Base-by-base conservation (phyloP, 2,113 vertebrate genomes). In the Corynorhinus townsendii region DNA sequence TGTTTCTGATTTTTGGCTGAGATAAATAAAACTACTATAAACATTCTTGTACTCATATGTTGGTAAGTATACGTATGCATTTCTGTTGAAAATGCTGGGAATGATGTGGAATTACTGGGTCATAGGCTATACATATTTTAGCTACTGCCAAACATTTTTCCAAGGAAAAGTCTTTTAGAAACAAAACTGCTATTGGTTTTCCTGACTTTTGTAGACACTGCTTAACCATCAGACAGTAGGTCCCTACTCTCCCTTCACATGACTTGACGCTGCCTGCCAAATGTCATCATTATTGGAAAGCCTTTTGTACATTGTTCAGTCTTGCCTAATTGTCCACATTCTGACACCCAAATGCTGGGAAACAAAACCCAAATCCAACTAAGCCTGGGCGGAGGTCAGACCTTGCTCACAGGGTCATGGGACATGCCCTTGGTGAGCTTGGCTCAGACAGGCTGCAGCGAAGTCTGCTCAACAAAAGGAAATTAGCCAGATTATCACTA, bases 21-120 rank as follows among this genome's bases (percentile, higher is more conserved):
- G 22, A 72, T 62, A 71, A 75, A 79, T 72, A 92, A 93, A 82
- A 47, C 17, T 66, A 28, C 54, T 76, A 26, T 77, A 38, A 54
- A 40, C 11, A 20, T 76, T 84, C 40, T 90, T 30, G 12, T 54
- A 35, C 2, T 81, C 9, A 1, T 28, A 8, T 86, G 92, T 94
- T 86, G 52, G 47, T 83, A 22, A 93, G 38, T 4, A 30, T 43
- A 33, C 28, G 4, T 88, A 40, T 45, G 28, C 45, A 66, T 72
- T 95, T 93, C 86, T 93, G 40, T 73, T 86, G 75, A 54, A 85
- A 86, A 89, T 52, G 22, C 30, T 66, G 43, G 59, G 54, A 89
- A 76, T 54, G 28, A 10, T 81, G 22, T 89, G 24, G 38, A 91
- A 87, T 59, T 93, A 56, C 6, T 77, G 52, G 15, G n/a, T 80